A percentile compares a stretch with the other conserved stretches of the same genome.
Conservation (phyloP, 2,113 vertebrate species). For the Guaruba guarouba region DNA sequence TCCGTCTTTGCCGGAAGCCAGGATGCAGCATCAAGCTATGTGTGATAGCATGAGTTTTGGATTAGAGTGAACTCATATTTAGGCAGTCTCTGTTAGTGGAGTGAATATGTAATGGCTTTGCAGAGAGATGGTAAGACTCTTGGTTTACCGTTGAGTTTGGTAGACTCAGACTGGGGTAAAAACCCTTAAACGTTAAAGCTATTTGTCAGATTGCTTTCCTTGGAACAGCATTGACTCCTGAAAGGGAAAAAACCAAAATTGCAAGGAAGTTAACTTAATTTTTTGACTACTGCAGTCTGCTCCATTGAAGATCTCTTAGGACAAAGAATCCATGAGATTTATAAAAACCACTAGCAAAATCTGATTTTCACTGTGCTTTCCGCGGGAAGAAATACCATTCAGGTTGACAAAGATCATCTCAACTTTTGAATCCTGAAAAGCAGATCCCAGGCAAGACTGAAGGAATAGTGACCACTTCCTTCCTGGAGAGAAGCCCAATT, state of each 20-base stretch:
- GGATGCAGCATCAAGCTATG: fast-evolving
- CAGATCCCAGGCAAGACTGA: neutral
- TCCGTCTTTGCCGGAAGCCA: fast-evolving
- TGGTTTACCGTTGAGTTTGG: neutral
- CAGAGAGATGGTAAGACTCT: neutral
- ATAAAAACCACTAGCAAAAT: neutral
- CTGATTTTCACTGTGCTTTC: neutral
- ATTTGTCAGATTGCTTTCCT: neutral
- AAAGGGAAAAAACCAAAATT: neutral
- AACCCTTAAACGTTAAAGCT: neutral
- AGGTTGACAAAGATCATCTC: neutral
- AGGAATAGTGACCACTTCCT: neutral
- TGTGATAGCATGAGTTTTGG: neutral
- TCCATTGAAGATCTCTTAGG: neutral
- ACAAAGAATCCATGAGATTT: neutral
- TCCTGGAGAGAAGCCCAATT: constrained; percentile 5
- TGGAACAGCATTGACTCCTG: neutral
- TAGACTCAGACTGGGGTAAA: neutral
- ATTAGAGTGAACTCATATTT: neutral
- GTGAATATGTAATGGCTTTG: neutral
- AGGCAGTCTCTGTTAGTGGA: neutral
- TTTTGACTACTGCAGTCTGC: neutral
- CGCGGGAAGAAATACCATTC: neutral
- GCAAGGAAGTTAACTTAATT: neutral
- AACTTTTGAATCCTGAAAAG: neutral